Evolutionary conservation across 2,888 invertebrate genomes (phyloP), one percentile per base, ranked within the genome.

Genomic region (Ophioninae sp.): DNA sequence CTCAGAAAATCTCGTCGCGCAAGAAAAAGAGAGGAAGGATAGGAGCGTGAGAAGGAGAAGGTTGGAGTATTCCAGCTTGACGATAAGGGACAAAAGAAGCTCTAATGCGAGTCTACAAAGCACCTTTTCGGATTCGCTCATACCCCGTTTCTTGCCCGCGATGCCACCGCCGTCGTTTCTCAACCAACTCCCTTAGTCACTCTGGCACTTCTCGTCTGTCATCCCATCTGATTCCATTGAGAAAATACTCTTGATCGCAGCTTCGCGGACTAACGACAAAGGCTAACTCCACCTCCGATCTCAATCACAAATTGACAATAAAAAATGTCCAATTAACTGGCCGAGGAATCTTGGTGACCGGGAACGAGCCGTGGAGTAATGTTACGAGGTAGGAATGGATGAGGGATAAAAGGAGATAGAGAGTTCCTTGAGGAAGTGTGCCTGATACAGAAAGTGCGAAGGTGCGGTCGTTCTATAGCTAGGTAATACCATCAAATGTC

Each of bases 301-400:
- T 91, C 91, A 91, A 92, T 91, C 91, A 90, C 90, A 91, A 91
- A 92, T 91, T 91, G 92, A 91, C 91, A 91, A 91, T 92, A 92
- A 92, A 92, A 92, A 92, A 92, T 91, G 90, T 92, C 90, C 92
- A 92, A 92, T 92, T 92, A 91, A 92, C 90, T 89, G 86, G 87
- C 79, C 87, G 83, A 84, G 87, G 80, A 51, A 73, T 86, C 67
- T 77, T 63, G 39, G 82, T 80, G 72, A 79, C 81, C 65, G 79
- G 74, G 78, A 83, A 77, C 75, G 59, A 65, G 65, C 41, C 37
- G 22, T 67, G 30, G 17, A 56, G 59, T n/a, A 58, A 63, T 69
- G 64, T 71, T 44, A 20, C 41, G 23, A 68, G 81, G 58, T 77
- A 75, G 82, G 56, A 37, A 58, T 65, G 30, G 69, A 56, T 72